phyloP scores from a whole-genome alignment of 1,140 invertebrate genomes.

The Drosophila seguyi region DNA sequence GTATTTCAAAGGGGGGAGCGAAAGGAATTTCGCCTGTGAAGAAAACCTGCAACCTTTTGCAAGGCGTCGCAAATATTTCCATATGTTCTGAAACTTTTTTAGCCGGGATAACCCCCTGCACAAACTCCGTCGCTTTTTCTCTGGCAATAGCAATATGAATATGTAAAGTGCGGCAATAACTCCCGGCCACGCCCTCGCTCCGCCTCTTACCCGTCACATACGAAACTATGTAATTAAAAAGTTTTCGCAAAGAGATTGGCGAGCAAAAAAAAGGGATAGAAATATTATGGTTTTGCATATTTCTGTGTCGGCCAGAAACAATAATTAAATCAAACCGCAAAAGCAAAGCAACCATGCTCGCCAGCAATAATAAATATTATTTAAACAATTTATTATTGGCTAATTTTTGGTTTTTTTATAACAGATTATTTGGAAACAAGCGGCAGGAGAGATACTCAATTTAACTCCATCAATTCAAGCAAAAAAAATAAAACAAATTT shows the following conservation, averaged over 20 bases:
- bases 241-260: slow-evolving; percentile 53
- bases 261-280: slow-evolving; percentile 17
- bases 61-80: slow-evolving; percentile 12
- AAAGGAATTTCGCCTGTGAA: slow-evolving; percentile 1
- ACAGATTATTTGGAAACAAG: slow-evolving; percentile 3
- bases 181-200: slow-evolving; percentile 2
- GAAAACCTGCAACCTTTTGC: background rate
- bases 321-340: slow-evolving; percentile 57
- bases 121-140: background rate
- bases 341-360: slow-evolving; percentile 17
- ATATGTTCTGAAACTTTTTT: slow-evolving; percentile 24
- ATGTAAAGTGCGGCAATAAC: slow-evolving; percentile 19
- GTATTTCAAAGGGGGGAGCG: background rate
- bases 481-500: background rate
- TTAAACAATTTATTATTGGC: slow-evolving; percentile 41
- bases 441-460: slow-evolving; percentile 22
- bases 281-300: slow-evolving; percentile 46
- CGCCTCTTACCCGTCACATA: slow-evolving; percentile 9
- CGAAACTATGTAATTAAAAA: slow-evolving; percentile 74
- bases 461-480: slow-evolving; percentile 34
- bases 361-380: slow-evolving; percentile 27
- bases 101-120: background rate
- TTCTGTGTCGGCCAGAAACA: slow-evolving; percentile 46
- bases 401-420: slow-evolving; percentile 23
- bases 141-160: slow-evolving; percentile 19